Conservation (phyloP, 2,888 invertebrate genomes). For the Unio pictorum region DNA sequence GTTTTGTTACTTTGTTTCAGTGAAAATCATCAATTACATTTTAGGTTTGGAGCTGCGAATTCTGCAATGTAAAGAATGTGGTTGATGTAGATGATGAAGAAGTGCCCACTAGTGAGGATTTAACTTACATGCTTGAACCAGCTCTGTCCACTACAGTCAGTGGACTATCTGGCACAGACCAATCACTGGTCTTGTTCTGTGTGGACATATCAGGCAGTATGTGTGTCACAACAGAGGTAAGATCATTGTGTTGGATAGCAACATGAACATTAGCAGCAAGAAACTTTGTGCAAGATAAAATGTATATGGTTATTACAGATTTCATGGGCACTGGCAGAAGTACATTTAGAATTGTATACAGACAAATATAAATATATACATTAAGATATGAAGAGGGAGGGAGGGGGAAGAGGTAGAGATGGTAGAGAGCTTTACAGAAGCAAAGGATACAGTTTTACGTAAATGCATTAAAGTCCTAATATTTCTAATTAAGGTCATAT, state of each 20-base stretch:
- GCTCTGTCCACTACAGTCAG: constrained; percentile 58
- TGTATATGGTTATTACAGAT: not conserved
- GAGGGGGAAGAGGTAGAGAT: too few species aligned
- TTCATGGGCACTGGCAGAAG: too few species aligned
- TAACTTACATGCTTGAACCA: constrained; percentile 67
- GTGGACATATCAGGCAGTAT: constrained; percentile 70
- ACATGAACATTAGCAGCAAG: not conserved
- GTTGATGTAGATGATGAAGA: constrained; percentile 66
- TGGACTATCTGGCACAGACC: constrained; percentile 59
- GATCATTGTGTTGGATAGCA: not conserved
- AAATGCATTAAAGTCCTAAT: too few species aligned
- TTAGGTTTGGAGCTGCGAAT: constrained; percentile 68
- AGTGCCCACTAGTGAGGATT: constrained; percentile 60
- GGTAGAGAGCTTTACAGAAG: too few species aligned
- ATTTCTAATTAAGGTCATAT: too few species aligned
- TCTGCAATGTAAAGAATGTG: constrained; percentile 54
- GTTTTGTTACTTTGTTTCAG: not conserved
- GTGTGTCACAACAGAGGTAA: constrained; percentile 68
- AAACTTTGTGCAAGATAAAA: not conserved
- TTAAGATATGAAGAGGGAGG: too few species aligned
- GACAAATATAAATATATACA: too few species aligned
- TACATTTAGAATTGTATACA: too few species aligned
- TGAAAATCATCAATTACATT: not conserved
- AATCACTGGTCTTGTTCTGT: constrained; percentile 67
- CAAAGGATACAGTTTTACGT: too few species aligned